Base-by-base conservation (phyloP, 2,888 invertebrate genomes). In the Dynastes tityus region DNA sequence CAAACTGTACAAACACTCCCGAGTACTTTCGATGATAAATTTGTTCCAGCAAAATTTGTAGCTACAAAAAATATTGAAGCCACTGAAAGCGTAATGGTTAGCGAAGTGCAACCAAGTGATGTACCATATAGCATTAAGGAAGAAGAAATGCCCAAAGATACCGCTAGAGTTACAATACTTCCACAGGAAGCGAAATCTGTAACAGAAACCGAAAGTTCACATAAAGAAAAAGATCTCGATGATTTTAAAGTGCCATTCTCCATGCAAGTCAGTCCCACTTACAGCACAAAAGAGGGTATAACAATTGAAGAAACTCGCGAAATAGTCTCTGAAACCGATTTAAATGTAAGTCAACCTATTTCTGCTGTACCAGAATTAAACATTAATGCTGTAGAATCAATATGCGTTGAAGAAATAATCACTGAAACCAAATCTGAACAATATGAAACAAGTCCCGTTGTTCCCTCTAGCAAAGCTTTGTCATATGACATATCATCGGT, bases 391-490 rank as follows among this genome's bases (percentile, higher is more conserved):
- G 89, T 90, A 55, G 94, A 95, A 87, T 90, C 94, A 13, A 73
- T 95, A 78, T 89, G 92, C 83, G 89, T 95, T 5, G 93, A 92
- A 77, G 94, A 95, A 90, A 91, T 93, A 37, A 90, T 92, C 83
- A 89, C 93, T 2, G 93, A 93, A 89, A 92, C 93, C 79, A 94
- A 93, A 86, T 93, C 95, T 9, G 93, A 93, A n/a, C 95, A 95
- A 89, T 95, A 94, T 13, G 76, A 78, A 77, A 73, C 75, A 85
- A 92, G 94, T 85, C 95, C 95, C 2, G 94, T 95, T 88, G 87
- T 94, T 73, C 85, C 79, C 2, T 83, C 85, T 0, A 86, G 86
- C 78, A 84, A 85, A 68, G 85, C 87, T 68, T 85, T 90, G 76
- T 87, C 89, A 8, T 88, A 89, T 5, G 90, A 90, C 76, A 89